Percentiles rank a stretch among this genome's conserved stretches.
Conservation (phyloP, 2,113 vertebrate species). For the Rhynchomys soricoides region DNA sequence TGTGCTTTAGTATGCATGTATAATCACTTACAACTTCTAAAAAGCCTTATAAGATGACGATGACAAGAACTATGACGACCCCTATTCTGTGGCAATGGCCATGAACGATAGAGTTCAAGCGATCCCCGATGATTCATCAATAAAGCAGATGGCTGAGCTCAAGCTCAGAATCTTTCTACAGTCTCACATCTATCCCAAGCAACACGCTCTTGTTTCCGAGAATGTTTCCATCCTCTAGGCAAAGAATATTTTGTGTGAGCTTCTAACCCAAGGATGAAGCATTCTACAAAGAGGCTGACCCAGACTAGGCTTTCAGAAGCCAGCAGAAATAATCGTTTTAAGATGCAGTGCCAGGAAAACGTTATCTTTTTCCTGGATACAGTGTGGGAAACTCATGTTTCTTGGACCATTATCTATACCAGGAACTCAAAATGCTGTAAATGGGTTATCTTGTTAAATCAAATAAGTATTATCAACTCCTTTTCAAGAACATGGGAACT, state of each 20-base stretch:
- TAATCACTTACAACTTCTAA: background rate
- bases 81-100: background rate
- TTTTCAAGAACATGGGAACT: background rate
- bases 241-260: background rate
- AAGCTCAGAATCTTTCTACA: background rate
- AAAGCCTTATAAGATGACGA: background rate
- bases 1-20: background rate
- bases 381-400: background rate
- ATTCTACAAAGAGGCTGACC: background rate
- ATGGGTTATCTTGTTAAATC: constrained; percentile 5
- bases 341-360: background rate
- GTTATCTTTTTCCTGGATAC: background rate
- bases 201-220: background rate
- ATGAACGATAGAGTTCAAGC: background rate
- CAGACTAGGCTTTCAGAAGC: constrained; percentile 22
- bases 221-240: background rate
- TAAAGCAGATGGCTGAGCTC: background rate
- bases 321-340: background rate
- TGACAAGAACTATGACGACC: background rate
- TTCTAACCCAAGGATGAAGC: background rate
- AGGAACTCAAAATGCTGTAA: background rate
- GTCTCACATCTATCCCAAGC: background rate
- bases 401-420: background rate
- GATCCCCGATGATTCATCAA: background rate
- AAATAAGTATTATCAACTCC: background rate